Conservation (phyloP, 53 echinoderm and acorn worm species). For the Glandiceps talaboti region DNA sequence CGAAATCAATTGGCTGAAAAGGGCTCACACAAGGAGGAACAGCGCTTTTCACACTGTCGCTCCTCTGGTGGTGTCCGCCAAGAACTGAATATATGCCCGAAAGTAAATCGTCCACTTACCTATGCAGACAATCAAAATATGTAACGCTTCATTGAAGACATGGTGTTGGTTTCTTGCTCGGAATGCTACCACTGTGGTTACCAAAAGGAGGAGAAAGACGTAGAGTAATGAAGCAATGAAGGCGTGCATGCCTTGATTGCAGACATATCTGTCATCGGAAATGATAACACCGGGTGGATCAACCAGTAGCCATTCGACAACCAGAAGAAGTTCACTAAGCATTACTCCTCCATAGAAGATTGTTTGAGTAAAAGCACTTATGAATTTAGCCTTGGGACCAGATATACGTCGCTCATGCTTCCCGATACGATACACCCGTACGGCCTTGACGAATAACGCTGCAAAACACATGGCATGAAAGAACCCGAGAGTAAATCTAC, state of each 20-base stretch:
- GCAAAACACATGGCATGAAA: slow-evolving; percentile 29
- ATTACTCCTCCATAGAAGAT: neutral
- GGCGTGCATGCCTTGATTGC: neutral
- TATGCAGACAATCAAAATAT: neutral
- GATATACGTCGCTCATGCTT: slow-evolving; percentile 36
- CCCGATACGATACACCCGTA: slow-evolving; percentile 44
- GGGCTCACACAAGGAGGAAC: no score
- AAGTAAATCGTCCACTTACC: neutral
- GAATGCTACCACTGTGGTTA: slow-evolving; percentile 24
- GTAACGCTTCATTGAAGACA: slow-evolving; percentile 8
- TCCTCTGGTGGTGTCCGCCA: no score
- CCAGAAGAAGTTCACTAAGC: neutral
- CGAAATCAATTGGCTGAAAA: no score
- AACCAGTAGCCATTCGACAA: slow-evolving; percentile 29
- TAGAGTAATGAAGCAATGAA: slow-evolving; percentile 15
- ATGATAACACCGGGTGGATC: slow-evolving; percentile 22
- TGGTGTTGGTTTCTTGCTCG: slow-evolving; percentile 29
- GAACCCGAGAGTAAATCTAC: slow-evolving; percentile 18
- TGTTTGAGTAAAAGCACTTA: neutral
- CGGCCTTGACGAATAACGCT: slow-evolving; percentile 39
- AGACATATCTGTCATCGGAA: neutral
- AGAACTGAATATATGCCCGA: no score
- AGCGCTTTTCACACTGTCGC: no score
- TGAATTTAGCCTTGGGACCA: slow-evolving; percentile 19
- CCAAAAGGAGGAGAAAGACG: slow-evolving; percentile 35